Percentiles rank a stretch among this genome's conserved stretches.
Conservation (phyloP, 2,888 invertebrate species). For the Tetropium fuscum region DNA sequence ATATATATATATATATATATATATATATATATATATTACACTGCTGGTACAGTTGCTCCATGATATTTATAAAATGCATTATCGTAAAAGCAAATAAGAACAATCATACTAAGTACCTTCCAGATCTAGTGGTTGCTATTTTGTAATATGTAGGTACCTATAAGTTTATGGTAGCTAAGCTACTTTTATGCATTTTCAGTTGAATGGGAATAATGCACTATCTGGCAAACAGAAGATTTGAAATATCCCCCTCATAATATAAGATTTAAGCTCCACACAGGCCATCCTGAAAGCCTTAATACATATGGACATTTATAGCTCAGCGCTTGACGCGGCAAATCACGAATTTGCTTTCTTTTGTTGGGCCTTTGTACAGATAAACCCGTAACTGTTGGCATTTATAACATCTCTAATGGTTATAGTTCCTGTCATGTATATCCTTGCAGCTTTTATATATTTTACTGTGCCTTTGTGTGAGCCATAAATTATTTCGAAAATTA, state of each 20-base stretch:
- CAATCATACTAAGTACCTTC: too few species aligned
- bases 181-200: too few species aligned
- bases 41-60: too few species aligned
- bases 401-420: slow-evolving; percentile 61
- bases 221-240: slow-evolving; percentile 4
- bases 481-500: slow-evolving; percentile 24
- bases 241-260: slow-evolving; percentile 10
- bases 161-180: too few species aligned
- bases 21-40: too few species aligned
- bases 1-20: too few species aligned
- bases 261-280: slow-evolving; percentile 35
- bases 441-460: slow-evolving; percentile 36
- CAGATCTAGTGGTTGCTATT: too few species aligned
- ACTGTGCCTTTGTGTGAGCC: slow-evolving; percentile 25
- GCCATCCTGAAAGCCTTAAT: slow-evolving; percentile 52
- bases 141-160: too few species aligned
- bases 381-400: slow-evolving; percentile 61
- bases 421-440: slow-evolving; percentile 49
- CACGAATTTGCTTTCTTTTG: slow-evolving; percentile 62
- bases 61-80: too few species aligned
- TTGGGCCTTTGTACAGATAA: slow-evolving; percentile 58
- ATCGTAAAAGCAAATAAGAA: too few species aligned
- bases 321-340: slow-evolving; percentile 61
- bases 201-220: too few species aligned
- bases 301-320: slow-evolving; percentile 61